Evolutionary conservation across 2,113 vertebrate genomes (phyloP).

Genomic region (Hippocampus guttulatus): DNA sequence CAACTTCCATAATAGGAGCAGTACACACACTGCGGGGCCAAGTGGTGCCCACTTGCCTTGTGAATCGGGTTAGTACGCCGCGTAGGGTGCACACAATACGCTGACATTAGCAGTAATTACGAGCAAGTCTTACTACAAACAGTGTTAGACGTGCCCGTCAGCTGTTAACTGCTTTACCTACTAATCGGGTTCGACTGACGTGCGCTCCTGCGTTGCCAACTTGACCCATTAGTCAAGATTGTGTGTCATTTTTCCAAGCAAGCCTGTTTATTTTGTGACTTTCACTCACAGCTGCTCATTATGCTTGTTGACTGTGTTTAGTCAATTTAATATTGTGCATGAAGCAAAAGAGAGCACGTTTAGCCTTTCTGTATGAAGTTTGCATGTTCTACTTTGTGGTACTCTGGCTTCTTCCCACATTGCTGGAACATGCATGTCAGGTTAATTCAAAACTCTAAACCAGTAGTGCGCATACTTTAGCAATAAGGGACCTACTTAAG

Average conservation of each 20-base stretch:
- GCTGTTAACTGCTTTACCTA: background rate
- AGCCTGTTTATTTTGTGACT: background rate
- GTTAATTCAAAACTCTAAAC: background rate
- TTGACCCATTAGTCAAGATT: background rate
- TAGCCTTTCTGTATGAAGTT: background rate
- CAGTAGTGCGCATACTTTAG: too few relatives aligned
- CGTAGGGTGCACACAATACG: conserved; percentile 8
- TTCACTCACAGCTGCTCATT: background rate
- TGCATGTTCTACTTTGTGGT: background rate
- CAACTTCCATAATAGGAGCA: conserved; percentile 45
- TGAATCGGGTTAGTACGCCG: conserved; percentile 1
- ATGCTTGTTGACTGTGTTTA: background rate
- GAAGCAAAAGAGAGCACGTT: too few relatives aligned
- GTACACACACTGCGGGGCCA: conserved; percentile 11
- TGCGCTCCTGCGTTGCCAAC: background rate
- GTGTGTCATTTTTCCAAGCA: background rate
- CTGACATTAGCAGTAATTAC: conserved; percentile 15
- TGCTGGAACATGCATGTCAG: background rate
- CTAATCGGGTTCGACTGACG: background rate
- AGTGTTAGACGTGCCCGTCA: background rate
- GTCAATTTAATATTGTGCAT: background rate
- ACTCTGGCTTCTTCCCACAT: background rate
- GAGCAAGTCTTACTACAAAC: background rate
- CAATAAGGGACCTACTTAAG: too few relatives aligned
- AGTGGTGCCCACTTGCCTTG: conserved; percentile 5